A percentile compares a stretch with the other conserved stretches of the same genome.
Evolutionary conservation across 2,113 vertebrate genomes (phyloP).

Genomic region (Petrocephalus zakoni): DNA sequence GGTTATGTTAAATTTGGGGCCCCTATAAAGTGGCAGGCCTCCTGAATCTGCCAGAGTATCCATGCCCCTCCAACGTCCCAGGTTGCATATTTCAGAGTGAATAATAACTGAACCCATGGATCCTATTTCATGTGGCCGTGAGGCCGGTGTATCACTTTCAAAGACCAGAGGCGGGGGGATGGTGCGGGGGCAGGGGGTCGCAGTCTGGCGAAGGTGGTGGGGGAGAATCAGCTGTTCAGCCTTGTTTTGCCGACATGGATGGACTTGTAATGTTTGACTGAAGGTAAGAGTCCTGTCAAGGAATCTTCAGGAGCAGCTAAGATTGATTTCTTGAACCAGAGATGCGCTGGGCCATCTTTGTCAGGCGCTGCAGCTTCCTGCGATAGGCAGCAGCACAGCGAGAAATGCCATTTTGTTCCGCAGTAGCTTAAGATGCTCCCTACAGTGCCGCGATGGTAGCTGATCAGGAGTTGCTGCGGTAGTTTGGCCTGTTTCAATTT

Average conservation of each 20-base stretch:
- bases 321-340: background rate
- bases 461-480: background rate
- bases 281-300: background rate
- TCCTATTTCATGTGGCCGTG: background rate
- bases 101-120: background rate
- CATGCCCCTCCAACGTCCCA: background rate
- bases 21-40: background rate
- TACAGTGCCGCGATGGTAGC: background rate
- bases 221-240: background rate
- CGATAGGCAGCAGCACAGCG: background rate
- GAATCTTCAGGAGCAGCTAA: background rate
- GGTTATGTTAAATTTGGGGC: background rate
- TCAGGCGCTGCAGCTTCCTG: background rate
- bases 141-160: background rate
- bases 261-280: background rate
- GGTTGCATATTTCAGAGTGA: background rate
- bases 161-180: background rate
- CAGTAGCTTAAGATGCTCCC: background rate
- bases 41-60: background rate
- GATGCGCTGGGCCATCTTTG: background rate
- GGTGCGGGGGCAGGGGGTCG: background rate
- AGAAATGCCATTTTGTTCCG: background rate
- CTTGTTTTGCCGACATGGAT: background rate
- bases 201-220: background rate
- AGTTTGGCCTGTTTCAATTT: background rate